Percentiles rank a stretch among this genome's conserved stretches.
These are phyloP conservation scores for Scytalopus superciliaris DNA, from an alignment of 2,113 vertebrate genomes.

Conservation along the genomic window DNA sequence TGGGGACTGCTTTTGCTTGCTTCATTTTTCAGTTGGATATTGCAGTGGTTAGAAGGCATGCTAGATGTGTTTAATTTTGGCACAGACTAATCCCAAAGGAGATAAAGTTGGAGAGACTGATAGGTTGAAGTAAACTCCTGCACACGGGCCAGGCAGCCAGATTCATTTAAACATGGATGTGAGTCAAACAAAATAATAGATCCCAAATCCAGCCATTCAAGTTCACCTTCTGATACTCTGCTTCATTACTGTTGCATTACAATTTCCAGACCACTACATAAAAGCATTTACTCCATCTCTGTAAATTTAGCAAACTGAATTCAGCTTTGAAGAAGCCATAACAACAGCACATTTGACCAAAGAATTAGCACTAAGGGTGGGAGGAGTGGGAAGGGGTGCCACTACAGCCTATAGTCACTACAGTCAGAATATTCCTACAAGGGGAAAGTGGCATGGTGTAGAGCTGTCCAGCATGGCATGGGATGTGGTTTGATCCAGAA, in stretches of 20 bases:
- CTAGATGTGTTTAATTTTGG: neutral
- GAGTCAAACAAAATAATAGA: neutral
- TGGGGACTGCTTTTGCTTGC: neutral
- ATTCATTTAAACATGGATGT: neutral
- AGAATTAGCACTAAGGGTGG: neutral
- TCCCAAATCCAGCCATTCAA: neutral
- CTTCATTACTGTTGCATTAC: neutral
- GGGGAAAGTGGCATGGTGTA: neutral
- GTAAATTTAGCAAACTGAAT: neutral
- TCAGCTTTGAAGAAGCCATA: neutral
- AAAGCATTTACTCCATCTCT: neutral
- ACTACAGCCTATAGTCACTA: neutral
- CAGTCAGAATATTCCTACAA: neutral
- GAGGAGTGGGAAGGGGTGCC: neutral
- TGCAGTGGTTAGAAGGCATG: neutral
- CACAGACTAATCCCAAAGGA: neutral
- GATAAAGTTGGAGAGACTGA: neutral
- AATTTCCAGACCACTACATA: neutral
- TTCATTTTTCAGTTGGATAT: constrained; percentile 6
- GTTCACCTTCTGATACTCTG: neutral
- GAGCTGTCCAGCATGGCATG: neutral
- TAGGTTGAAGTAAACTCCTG: neutral
- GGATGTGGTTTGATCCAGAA: neutral
- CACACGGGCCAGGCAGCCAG: neutral
- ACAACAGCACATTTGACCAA: neutral